Conservation (phyloP, 1,140 invertebrate genomes). For the Galleria mellonella region DNA sequence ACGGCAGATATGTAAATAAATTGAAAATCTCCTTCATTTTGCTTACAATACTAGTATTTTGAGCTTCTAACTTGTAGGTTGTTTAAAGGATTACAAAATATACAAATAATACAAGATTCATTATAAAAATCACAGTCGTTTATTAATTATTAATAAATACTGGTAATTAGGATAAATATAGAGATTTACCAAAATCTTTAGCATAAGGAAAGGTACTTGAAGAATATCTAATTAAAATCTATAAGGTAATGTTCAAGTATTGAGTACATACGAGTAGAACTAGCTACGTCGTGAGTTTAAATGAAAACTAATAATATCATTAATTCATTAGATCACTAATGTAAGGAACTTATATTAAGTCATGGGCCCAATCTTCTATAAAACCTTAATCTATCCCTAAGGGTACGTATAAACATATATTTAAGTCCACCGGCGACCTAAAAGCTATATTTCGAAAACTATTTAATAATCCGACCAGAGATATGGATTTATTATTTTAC, state of each 20-base stretch:
- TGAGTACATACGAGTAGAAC: conserved; percentile 41
- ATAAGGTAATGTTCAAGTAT: conserved; percentile 37
- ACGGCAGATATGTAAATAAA: no score
- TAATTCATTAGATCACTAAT: conserved; percentile 32
- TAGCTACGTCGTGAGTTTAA: conserved; percentile 30
- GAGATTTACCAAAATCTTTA: conserved; percentile 64
- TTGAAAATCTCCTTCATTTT: no score
- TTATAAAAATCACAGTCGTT: conserved; percentile 72
- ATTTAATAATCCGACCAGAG: conserved; percentile 16
- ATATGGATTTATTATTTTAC: background rate
- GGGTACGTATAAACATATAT: conserved; percentile 57
- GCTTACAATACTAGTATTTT: no score
- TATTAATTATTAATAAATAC: conserved; percentile 65
- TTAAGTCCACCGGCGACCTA: conserved; percentile 48
- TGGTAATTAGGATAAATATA: conserved; percentile 66
- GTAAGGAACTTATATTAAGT: conserved; percentile 65
- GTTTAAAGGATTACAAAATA: no score
- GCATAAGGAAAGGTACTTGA: conserved; percentile 49
- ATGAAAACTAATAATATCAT: conserved; percentile 37
- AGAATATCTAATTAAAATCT: conserved; percentile 50
- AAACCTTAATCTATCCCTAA: conserved; percentile 49
- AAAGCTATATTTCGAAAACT: conserved; percentile 68
- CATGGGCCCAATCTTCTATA: conserved; percentile 66
- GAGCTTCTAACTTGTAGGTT: no score
- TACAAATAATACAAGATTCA: conserved; percentile 22